Evolutionary conservation across 2,888 invertebrate genomes (phyloP), one percentile per base, ranked within the genome.

Genomic region (Aspidiotus rigidus): DNA sequence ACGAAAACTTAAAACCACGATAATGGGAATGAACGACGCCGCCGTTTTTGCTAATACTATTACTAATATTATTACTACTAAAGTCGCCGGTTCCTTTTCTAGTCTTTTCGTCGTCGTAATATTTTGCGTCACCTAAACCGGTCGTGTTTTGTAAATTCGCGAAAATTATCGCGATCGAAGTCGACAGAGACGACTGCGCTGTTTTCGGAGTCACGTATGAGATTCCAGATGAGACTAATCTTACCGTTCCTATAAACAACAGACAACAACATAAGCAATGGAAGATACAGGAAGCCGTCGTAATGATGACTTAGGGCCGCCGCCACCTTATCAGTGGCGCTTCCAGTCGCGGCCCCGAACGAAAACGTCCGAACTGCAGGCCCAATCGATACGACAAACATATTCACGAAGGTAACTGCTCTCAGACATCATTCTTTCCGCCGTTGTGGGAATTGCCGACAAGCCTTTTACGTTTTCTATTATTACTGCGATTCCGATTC

Each of bases 291-390:
- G 62, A 40, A 62, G 62, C 62, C 62, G 61, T 61, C 61, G 62
- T 62, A 62, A 41, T 62, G 62, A 62, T 62, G 42, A 62, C n/a
- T 41, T n/a, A 28, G 62, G 62, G 62, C 62, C 42, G 15, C 62
- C 40, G 62, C 62, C 62, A 62, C 62, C 40, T 41, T 41, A 28
- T 41, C 62, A 62, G 62, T 62, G 62, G 62, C 62, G 62, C 42
- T 28, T 62, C 40, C 28, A 40, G 62, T 62, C 11, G 62, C 62
- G 62, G 42, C 62, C 62, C 42, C 62, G 40, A 62, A 42, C 44
- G 44, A 13, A 41, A 62, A 10, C 41, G 62, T 62, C 62, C 62
- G 62, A 62, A 62, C 42, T 42, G 42, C 13, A n/a, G 13, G n/a
- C 44, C 62, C n/a, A 42, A 41, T 39, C 41, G 11, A 15, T 13